Conservation (phyloP, 2,797 vertebrate genomes). For the Falco columbarius region DNA sequence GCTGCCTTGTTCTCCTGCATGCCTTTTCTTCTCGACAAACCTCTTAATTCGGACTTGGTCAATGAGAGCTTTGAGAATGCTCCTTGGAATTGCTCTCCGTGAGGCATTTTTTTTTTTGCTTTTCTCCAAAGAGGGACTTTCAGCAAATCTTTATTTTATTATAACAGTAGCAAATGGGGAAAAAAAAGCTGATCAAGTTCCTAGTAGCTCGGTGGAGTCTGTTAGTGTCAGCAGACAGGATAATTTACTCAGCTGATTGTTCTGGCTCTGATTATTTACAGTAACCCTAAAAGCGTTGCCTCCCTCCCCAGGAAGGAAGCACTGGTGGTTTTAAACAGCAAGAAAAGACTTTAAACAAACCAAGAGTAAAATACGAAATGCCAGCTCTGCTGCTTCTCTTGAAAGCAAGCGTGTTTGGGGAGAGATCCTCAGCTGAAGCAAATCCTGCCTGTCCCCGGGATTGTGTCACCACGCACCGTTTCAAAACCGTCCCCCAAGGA, state of each 20-base stretch:
- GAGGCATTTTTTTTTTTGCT: neutral
- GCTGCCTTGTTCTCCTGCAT: slow-evolving; percentile 32
- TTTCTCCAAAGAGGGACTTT: neutral
- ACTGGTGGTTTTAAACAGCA: slow-evolving; percentile 31
- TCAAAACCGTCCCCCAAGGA: slow-evolving; percentile 4
- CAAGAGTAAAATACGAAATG: neutral
- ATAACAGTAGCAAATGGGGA: neutral
- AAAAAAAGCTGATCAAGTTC: neutral
- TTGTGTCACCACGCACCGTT: neutral
- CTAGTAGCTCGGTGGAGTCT: neutral
- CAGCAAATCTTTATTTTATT: slow-evolving; percentile 7
- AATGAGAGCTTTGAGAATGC: neutral
- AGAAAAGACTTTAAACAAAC: slow-evolving; percentile 38
- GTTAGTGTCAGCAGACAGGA: slow-evolving; percentile 35
- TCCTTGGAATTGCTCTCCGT: neutral
- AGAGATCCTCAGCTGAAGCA: neutral
- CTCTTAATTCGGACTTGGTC: slow-evolving; percentile 18
- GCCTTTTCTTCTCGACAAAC: slow-evolving; percentile 30
- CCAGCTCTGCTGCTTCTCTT: neutral
- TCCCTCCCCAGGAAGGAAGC: slow-evolving; percentile 39
- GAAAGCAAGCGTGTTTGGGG: neutral
- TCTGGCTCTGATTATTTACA: slow-evolving; percentile 46
- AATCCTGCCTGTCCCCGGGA: neutral
- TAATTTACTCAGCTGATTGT: slow-evolving; percentile 48
- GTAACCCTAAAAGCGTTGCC: slow-evolving; percentile 18